Base-by-base conservation (phyloP, 2,888 invertebrate genomes). In the Penaeus monodon region DNA sequence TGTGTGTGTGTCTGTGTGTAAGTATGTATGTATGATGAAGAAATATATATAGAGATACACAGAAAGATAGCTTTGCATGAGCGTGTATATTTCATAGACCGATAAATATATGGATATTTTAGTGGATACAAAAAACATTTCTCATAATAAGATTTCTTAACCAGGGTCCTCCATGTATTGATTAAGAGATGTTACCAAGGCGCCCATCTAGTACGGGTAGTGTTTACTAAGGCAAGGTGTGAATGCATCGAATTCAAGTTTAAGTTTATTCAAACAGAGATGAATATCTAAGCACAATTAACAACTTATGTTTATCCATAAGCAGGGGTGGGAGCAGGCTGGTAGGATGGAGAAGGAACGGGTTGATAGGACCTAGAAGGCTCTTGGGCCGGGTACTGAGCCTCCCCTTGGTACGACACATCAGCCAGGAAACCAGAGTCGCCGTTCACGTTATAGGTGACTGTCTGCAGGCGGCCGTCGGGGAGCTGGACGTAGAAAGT, bases 351-450 rank as follows among this genome's bases (percentile, higher is more conserved):
- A 57, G 57, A 57, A 20, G 57, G 57, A 68, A 66, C 24, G 68
- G 76, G 84, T 74, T 63, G 74, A 81, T 77, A 84, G 49, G 63
- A 57, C 76, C 17, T 74, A 57, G 66, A 65, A 24, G 84, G 68
- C 66, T 63, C 27, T 27, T 81, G 65, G 66, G 74, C n/a, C 0
- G 88, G 90, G 80, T 89, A 90, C 74, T 87, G 87, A 7, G 90
- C 88, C 73, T 90, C 90, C 12, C 90, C 90, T 63, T 90, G 86
- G 76, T 89, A 90, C 33, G 49, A 78, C 10, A 90, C 90, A 49
- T 90, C 86, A 44, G 90, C 90, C 65, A 87, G 65, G 86, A 76
- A 90, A 20, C 90, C 90, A 68, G 86, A 82, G 83, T 86, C 80
- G 78, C 82, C 83, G 80, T 86, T 83, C 44, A 85, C 88, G 80